Evolutionary conservation across 2,113 vertebrate genomes (phyloP).

Genomic region (Oriolus oriolus): DNA sequence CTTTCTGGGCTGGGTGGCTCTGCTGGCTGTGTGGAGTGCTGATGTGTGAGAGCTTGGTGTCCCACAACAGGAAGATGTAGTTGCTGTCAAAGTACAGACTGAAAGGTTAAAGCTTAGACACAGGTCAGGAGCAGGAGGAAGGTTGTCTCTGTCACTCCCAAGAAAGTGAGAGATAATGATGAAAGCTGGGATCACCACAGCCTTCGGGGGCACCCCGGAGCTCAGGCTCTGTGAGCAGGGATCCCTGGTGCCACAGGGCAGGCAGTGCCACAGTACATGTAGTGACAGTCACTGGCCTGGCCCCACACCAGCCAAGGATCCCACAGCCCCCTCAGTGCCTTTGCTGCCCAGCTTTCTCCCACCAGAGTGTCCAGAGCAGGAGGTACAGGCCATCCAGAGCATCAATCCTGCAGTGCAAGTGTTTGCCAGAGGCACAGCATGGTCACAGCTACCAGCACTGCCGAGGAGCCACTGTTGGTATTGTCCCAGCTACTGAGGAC

Average conservation of each 20-base stretch:
- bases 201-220: fast-evolving
- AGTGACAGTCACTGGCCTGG: background rate
- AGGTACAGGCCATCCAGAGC: fast-evolving
- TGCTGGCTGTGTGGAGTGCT: background rate
- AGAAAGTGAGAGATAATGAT: background rate
- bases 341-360: fast-evolving
- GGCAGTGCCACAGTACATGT: fast-evolving
- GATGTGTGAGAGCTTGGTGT: background rate
- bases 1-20: background rate
- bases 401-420: background rate
- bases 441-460: background rate
- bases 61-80: background rate
- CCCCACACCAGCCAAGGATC: background rate
- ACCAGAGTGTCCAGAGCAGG: background rate
- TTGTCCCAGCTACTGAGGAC: background rate
- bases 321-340: background rate
- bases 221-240: background rate
- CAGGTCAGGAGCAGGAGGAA: background rate
- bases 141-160: background rate
- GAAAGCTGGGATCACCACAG: background rate
- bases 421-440: background rate
- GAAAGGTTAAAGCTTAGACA: background rate
- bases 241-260: background rate
- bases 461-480: fast-evolving
- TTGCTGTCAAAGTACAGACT: background rate